phyloP scores from a whole-genome alignment of 2,113 vertebrate species.

The Sardina pilchardus region DNA sequence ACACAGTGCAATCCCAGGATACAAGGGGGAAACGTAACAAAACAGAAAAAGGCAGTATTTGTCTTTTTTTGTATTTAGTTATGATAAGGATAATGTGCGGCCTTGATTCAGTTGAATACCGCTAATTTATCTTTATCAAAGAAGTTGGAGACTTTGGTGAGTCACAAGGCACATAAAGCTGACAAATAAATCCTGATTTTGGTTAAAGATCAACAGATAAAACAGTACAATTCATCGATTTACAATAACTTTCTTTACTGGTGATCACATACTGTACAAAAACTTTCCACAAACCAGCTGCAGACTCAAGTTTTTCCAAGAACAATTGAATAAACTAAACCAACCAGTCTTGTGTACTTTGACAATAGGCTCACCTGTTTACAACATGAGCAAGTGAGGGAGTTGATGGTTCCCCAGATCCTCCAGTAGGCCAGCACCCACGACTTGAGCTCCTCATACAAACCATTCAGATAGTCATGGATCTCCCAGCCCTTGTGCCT shows the following conservation, averaged over 20 bases:
- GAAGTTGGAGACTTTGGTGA: no score
- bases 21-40: not conserved
- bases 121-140: no score
- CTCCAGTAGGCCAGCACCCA: slow-evolving; percentile 97
- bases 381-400: slow-evolving; percentile 86
- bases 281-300: no score
- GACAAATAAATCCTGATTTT: not conserved
- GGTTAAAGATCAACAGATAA: not conserved
- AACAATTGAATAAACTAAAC: not conserved
- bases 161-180: not conserved
- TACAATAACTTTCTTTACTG: not conserved
- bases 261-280: not conserved
- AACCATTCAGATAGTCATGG: slow-evolving; percentile 82
- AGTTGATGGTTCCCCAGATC: slow-evolving; percentile 93
- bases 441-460: slow-evolving; percentile 93
- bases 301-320: no score
- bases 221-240: not conserved
- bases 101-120: not conserved
- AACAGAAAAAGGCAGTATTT: not conserved
- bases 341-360: not conserved
- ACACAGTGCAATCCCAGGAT: not conserved
- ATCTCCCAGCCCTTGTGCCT: slow-evolving; percentile 96
- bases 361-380: slow-evolving; percentile 74
- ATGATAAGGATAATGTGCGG: not conserved
- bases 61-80: not conserved